Base-by-base conservation (phyloP, 1,140 invertebrate species). In the Triops longicaudatus region DNA sequence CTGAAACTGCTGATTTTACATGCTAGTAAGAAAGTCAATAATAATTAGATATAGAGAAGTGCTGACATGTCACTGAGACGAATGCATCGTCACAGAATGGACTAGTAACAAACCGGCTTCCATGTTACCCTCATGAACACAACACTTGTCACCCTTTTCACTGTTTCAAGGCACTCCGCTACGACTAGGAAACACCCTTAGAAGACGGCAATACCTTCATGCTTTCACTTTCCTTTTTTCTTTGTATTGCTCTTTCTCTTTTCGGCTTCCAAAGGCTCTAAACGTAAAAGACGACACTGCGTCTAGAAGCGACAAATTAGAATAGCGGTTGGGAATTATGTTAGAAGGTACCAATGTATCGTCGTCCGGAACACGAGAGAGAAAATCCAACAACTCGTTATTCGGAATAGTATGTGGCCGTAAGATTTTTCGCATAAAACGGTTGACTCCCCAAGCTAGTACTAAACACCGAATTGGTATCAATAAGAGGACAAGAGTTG, bases 381-480 rank as follows among this genome's bases (percentile, higher is more conserved):
- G 86, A 81, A 98, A 91, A 86, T 99, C 97, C 77, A 99, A 85
- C 26, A 99, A 84, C 88, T 99, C 98, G 86, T 99, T 99, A 84
- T 99, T 99, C 17, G 95, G 94, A 84, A 98, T 93, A 17, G 93
- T 92, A 85, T 98, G 92, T 14, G 97, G 97, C 79, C 95, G 31
- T 44, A 98, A 83, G 76, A 99, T 88, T 84, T 97, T 95, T 79
- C 97, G 90, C 11, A 95, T 92, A 85, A 99, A 99, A 86, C 99
- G 99, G 85, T 98, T 97, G 27, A 98, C 88, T 83, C 97, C 98
- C 96, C 96, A 99, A n/a, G 89, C 87, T 87, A 99, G 90, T 17
- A 99, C 89, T 17, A 99, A 86, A 84, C 93, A 96, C 82, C 97
- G 88, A 43, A 98, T 84, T 17, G 97, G 97, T 81, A 99, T 90